Percentiles rank a stretch among this genome's conserved stretches.
phyloP scores from a whole-genome alignment of 2,888 invertebrate genomes.

The Ectobius pallidus region DNA sequence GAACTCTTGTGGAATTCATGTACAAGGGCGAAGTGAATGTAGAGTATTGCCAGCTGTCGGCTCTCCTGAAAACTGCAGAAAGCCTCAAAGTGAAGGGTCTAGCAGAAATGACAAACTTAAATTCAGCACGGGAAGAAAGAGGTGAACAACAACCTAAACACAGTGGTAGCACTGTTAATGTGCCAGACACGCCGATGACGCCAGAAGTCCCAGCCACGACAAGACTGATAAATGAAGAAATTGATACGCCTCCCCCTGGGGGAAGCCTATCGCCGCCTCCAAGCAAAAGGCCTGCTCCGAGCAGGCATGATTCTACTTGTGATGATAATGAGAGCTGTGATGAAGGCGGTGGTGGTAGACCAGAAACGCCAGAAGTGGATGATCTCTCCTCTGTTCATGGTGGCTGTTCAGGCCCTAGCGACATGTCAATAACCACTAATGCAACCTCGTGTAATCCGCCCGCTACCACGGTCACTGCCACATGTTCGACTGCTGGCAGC shows the following conservation, averaged over 20 bases:
- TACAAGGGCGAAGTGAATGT: conserved; percentile 96
- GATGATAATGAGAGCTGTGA: conserved; percentile 45
- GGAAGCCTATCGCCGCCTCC: conserved; percentile 42
- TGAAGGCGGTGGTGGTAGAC: conserved; percentile 38
- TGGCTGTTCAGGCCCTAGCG: conserved; percentile 42
- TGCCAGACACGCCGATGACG: conserved; percentile 42
- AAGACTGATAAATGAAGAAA: conserved; percentile 41
- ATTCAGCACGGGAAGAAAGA: conserved; percentile 57
- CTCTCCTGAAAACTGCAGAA: conserved; percentile 89
- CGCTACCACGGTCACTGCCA: conserved; percentile 50
- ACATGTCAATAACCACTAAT: conserved; percentile 42
- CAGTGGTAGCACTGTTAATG: conserved; percentile 44
- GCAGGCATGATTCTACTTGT: conserved; percentile 46
- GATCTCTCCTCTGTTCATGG: conserved; percentile 37
- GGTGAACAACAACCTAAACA: conserved; percentile 43
- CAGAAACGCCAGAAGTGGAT: conserved; percentile 38
- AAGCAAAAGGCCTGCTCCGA: conserved; percentile 39
- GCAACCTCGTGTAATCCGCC: conserved; percentile 46
- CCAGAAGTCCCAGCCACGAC: conserved; percentile 34
- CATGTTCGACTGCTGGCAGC: conserved; percentile 39
- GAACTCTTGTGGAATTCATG: conserved; percentile 95
- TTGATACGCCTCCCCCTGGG: conserved; percentile 46
- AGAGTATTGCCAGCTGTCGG: conserved; percentile 90
- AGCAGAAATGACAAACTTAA: conserved; percentile 90
- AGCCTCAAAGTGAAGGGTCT: conserved; percentile 92